Evolutionary conservation across 2,797 vertebrate species (phyloP), one percentile per base, ranked within the genome.

Genomic region (Buphagus erythrorhynchus): DNA sequence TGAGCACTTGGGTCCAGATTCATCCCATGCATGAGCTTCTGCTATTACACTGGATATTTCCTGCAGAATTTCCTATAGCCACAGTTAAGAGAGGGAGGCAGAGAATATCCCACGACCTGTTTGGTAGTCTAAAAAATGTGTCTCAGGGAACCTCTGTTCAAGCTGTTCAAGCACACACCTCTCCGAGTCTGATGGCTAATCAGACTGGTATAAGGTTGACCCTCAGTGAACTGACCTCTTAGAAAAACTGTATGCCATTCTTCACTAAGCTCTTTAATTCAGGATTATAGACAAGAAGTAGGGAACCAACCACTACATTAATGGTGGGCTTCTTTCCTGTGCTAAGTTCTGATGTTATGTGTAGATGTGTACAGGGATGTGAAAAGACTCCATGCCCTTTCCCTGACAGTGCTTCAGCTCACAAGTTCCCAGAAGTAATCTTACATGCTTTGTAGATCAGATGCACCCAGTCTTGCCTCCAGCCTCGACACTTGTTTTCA

Each of bases 131-230:
- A 48, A 81, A 77, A 80, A 33, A 8, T 9, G 8, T 57, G 26
- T 31, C 18, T 68, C 13, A 16, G 49, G 24, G 11, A 65, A 11
- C 5, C 1, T 79, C n/a, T 46, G 63, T 51, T 28, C 28, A 18
- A 51, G 13, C 26, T 13, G 13, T 45, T 75, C 49, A 38, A 52
- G 21, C 7, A 68, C 36, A 11, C 8, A 29, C 26, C 5, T 29
- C 24, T 78, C 33, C 22, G 13, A 69, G 12, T 17, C 20, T 4
- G 0, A 9, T 20, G 29, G 13, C 11, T 0, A 3, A 4, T 59
- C 33, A 72, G 42, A 33, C 16, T 15, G 24, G 8, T n/a, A 24
- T 24, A 36, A 87, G 6, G 4, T 11, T 89, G 51, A 72, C 10
- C 5, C 7, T 48, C 43, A 21, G 13, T 29, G 35, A 61, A 61